Percentiles rank a stretch among this genome's conserved stretches.
Conservation (phyloP, 2,113 vertebrate species). For the Pampusana beccarii region DNA sequence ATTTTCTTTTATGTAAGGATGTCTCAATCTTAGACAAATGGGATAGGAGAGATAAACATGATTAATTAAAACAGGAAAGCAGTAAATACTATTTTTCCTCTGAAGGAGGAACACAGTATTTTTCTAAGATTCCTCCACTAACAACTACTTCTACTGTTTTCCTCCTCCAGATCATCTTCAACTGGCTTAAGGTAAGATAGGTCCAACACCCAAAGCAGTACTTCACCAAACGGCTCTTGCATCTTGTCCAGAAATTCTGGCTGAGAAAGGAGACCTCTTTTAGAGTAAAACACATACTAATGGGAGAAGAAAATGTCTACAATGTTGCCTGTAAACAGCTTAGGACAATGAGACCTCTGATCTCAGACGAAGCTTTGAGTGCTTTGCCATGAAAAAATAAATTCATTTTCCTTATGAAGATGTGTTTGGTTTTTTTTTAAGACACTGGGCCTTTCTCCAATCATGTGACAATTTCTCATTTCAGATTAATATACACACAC, state of each 20-base stretch:
- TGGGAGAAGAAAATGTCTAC: background rate
- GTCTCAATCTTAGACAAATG: background rate
- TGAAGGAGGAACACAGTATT: background rate
- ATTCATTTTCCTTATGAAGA: background rate
- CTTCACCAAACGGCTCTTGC: background rate
- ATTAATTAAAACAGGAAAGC: background rate
- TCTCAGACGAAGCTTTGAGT: background rate
- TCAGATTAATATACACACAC: background rate
- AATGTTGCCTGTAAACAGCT: background rate
- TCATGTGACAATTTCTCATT: background rate
- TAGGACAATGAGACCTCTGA: background rate
- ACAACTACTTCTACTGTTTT: background rate
- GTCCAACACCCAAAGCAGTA: background rate
- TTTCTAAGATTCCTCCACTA: background rate
- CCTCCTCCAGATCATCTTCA: background rate
- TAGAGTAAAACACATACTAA: background rate
- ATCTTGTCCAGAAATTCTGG: background rate
- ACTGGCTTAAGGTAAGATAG: background rate
- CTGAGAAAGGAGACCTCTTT: background rate
- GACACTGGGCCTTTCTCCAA: background rate
- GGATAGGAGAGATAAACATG: background rate
- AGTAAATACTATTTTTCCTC: background rate
- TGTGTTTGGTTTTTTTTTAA: background rate
- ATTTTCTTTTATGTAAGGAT: background rate
- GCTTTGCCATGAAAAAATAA: background rate